phyloP scores from a whole-genome alignment of 1,140 invertebrate species.

The Bombus confusus region DNA sequence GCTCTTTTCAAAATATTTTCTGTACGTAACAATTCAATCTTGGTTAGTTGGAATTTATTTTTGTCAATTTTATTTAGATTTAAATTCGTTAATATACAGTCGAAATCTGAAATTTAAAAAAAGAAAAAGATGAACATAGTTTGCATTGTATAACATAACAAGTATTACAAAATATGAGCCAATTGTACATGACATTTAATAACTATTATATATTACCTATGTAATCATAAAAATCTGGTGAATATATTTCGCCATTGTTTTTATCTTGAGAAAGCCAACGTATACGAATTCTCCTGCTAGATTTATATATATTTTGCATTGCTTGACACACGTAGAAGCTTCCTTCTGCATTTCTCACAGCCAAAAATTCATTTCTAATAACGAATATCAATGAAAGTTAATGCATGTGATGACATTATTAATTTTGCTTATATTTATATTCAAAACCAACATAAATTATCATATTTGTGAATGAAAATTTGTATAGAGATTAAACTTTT shows the following conservation, averaged over 20 bases:
- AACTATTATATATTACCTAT: conserved; percentile 85
- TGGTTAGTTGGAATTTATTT: conserved; percentile 88
- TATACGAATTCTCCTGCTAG: conserved; percentile 91
- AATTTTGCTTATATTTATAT: conserved; percentile 10
- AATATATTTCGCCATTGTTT: conserved; percentile 88
- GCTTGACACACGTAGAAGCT: conserved; percentile 96
- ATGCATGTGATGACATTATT: conserved; percentile 7
- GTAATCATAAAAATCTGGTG: conserved; percentile 94
- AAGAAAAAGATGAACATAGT: neutral
- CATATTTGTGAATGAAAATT: conserved; percentile 42
- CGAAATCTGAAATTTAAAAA: conserved; percentile 87
- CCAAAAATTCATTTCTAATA: conserved; percentile 92
- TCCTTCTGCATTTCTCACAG: conserved; percentile 93
- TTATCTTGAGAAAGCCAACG: conserved; percentile 93
- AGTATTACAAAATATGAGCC: conserved; percentile 10
- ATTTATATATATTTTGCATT: conserved; percentile 94
- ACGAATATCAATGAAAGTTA: conserved; percentile 62
- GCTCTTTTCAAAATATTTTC: conserved; percentile 93
- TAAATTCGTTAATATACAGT: conserved; percentile 94
- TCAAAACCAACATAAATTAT: conserved; percentile 22
- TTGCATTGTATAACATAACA: neutral
- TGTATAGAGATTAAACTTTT: conserved; percentile 15
- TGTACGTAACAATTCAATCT: conserved; percentile 89
- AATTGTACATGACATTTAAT: neutral
- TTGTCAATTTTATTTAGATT: conserved; percentile 89